Conservation (phyloP, 2,113 vertebrate genomes). For the Zapornia atra region DNA sequence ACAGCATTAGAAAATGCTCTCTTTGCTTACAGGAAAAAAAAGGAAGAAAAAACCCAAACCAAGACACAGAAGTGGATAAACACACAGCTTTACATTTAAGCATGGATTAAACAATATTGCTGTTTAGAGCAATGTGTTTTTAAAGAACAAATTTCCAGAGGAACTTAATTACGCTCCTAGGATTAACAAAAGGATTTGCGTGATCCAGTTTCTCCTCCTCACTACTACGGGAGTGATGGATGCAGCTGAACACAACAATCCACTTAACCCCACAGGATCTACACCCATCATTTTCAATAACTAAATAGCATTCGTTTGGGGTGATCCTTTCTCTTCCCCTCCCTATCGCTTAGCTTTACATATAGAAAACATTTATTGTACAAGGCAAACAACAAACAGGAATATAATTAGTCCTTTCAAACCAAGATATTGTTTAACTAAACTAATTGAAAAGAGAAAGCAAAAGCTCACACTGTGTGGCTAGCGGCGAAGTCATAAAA, state of each 20-base stretch:
- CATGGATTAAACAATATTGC: neutral
- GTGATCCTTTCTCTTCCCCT: neutral
- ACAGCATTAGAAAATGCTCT: neutral
- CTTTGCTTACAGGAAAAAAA: neutral
- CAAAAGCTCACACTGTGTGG: neutral
- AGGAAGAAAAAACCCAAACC: no score
- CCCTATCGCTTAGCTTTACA: neutral
- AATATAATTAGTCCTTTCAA: conserved; percentile 37
- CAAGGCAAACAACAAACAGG: neutral
- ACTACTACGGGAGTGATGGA: neutral
- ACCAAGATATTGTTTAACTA: conserved; percentile 31
- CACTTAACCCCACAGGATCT: neutral
- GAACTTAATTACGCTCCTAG: neutral
- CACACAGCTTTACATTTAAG: neutral
- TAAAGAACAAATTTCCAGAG: neutral
- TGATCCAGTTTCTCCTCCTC: neutral
- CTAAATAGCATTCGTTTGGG: neutral
- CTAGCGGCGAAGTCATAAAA: neutral
- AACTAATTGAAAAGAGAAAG: conserved; percentile 35
- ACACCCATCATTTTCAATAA: conserved; percentile 7
- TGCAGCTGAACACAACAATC: neutral
- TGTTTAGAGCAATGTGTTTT: neutral
- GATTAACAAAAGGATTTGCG: neutral
- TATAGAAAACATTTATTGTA: conserved; percentile 9
- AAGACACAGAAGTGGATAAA: neutral